phyloP scores from a whole-genome alignment of 2,888 invertebrate species.

The Drosophila rellima region DNA sequence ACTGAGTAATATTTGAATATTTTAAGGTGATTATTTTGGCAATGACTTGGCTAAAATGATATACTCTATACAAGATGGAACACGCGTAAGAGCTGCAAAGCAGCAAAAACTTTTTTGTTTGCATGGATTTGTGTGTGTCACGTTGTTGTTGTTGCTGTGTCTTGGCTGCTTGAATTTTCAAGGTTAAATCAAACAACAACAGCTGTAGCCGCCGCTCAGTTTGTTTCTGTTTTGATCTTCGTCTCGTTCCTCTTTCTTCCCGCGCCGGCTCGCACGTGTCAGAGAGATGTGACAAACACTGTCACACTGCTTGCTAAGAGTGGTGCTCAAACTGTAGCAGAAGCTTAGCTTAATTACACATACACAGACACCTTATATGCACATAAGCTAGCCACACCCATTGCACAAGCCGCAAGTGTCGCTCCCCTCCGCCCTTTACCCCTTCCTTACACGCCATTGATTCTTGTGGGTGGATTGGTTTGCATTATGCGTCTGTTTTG shows the following conservation, averaged over 20 bases:
- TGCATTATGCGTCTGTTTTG: constrained; percentile 57
- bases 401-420: constrained; percentile 37
- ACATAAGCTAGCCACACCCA: constrained; percentile 41
- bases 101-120: constrained; percentile 30
- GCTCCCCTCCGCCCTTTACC: not conserved
- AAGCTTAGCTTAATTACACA: constrained; percentile 27
- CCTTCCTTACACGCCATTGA: not conserved
- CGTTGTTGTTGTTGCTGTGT: constrained; percentile 14
- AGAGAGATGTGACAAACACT: constrained; percentile 19
- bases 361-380: not conserved
- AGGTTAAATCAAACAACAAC: constrained; percentile 63
- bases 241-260: constrained; percentile 6
- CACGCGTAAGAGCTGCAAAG: constrained; percentile 51
- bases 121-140: constrained; percentile 11
- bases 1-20: constrained; percentile 29
- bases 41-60: constrained; percentile 46
- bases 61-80: constrained; percentile 41
- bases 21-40: constrained; percentile 30
- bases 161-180: constrained; percentile 36
- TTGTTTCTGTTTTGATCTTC: constrained; percentile 32
- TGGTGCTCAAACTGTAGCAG: constrained; percentile 28
- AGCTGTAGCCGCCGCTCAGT: constrained; percentile 50
- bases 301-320: constrained; percentile 1
- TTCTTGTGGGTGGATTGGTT: constrained; percentile 43
- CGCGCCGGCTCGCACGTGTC: constrained; percentile 42